Conservation (phyloP, 2,797 vertebrate species). For the Diglossa cyanea region DNA sequence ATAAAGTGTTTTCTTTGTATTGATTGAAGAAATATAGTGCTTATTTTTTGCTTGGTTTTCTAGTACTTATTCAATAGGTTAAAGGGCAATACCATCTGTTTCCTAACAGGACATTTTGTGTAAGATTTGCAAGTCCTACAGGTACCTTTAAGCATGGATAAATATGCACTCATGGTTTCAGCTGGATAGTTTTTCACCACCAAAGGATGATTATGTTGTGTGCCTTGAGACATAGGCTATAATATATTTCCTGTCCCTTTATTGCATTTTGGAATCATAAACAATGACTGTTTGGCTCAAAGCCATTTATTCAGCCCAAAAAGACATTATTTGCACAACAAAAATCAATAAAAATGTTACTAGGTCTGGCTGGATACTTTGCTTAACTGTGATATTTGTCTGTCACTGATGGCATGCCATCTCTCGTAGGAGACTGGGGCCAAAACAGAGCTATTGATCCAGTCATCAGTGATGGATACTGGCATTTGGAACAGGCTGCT, state of each 20-base stretch:
- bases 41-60: conserved; percentile 78
- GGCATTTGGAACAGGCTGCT: conserved; percentile 88
- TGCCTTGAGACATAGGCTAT: conserved; percentile 91
- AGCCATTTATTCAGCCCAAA: conserved; percentile 99
- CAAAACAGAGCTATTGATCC: conserved; percentile 98
- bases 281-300: conserved; percentile 96
- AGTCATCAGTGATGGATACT: conserved; percentile 97
- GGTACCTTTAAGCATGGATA: conserved; percentile 82
- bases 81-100: conserved; percentile 81
- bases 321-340: conserved; percentile 97
- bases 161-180: conserved; percentile 80
- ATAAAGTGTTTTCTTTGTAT: conserved; percentile 78
- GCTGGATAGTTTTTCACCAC: conserved; percentile 85
- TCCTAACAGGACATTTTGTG: conserved; percentile 81
- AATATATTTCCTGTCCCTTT: conserved; percentile 95
- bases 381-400: conserved; percentile 99
- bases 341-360: conserved; percentile 98
- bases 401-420: conserved; percentile 98
- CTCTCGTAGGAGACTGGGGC: conserved; percentile 92
- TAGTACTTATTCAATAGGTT: conserved; percentile 80
- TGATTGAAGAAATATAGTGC: conserved; percentile 80
- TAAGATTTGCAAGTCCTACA: conserved; percentile 85
- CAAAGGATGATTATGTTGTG: conserved; percentile 91
- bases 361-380: conserved; percentile 92
- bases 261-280: conserved; percentile 96